Evolutionary conservation across 2,113 vertebrate genomes (phyloP).

Genomic region (Thomomys bottae): DNA sequence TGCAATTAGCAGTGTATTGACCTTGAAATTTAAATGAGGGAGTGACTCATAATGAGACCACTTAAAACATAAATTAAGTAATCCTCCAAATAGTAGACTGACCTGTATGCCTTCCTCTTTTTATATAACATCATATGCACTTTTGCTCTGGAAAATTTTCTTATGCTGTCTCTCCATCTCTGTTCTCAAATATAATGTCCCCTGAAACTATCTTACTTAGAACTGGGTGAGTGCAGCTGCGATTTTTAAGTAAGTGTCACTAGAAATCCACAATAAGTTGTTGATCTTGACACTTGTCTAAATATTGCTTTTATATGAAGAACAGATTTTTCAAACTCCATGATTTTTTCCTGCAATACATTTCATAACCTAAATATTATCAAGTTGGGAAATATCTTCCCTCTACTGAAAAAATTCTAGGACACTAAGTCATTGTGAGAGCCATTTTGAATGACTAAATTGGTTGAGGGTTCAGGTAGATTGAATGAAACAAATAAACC

Average conservation of each 20-base stretch:
- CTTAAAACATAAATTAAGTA: background rate
- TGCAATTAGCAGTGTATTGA: constrained; percentile 4
- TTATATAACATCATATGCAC: background rate
- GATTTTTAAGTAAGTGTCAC: background rate
- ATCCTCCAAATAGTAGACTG: background rate
- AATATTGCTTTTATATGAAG: constrained; percentile 20
- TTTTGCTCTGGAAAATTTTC: background rate
- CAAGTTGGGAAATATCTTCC: background rate
- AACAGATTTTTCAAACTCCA: background rate
- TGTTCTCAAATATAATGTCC: background rate
- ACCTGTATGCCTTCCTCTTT: background rate
- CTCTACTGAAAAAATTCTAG: background rate
- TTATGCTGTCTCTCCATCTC: background rate
- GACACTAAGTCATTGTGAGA: constrained; percentile 24
- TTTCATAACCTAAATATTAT: background rate
- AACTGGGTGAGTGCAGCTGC: background rate
- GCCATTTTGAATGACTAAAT: background rate
- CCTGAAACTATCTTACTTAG: background rate
- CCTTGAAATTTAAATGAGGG: constrained; percentile 35
- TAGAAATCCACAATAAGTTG: background rate
- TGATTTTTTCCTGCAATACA: background rate
- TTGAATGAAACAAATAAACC: constrained; percentile 42
- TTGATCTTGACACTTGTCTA: background rate
- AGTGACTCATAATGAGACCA: background rate
- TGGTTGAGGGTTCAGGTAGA: background rate